Percentiles rank a stretch among this genome's conserved stretches.
These are phyloP conservation scores for Drosophila pegasa DNA, from an alignment of 2,888 invertebrate genomes.

Conservation along the genomic window DNA sequence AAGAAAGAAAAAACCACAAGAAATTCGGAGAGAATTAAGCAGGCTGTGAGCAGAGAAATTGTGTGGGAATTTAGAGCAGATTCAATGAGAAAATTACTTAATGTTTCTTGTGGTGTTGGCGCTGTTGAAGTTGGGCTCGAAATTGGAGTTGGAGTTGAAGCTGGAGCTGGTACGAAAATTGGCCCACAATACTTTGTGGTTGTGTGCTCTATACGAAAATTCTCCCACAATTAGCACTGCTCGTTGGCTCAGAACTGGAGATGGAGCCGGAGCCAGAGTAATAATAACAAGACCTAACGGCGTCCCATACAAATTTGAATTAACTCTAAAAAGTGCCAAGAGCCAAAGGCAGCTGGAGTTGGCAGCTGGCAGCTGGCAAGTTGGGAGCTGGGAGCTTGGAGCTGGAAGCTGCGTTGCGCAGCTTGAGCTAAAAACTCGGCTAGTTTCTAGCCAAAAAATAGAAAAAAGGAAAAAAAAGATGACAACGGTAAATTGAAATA, in stretches of 20 bases:
- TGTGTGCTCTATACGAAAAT: slow-evolving; percentile 31
- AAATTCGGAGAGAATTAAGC: slow-evolving; percentile 51
- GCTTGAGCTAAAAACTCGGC: slow-evolving; percentile 17
- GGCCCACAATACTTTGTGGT: slow-evolving; percentile 62
- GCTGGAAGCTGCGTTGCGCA: slow-evolving; percentile 20
- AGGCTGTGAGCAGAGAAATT: slow-evolving; percentile 60
- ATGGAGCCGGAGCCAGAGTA: slow-evolving; percentile 12
- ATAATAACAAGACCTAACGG: slow-evolving; percentile 65
- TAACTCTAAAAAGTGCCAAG: slow-evolving; percentile 31
- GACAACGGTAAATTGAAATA: slow-evolving; percentile 73
- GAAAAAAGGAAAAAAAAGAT: slow-evolving; percentile 10
- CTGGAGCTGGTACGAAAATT: slow-evolving; percentile 42
- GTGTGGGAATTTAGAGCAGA: slow-evolving; percentile 69
- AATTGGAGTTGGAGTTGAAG: slow-evolving; percentile 15
- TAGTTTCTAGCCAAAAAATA: slow-evolving; percentile 45
- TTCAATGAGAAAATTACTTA: slow-evolving; percentile 77
- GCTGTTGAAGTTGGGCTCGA: slow-evolving; percentile 7
- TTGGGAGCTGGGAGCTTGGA: slow-evolving; percentile 1
- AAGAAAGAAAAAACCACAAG: slow-evolving; percentile 25
- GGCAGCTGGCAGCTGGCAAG: slow-evolving; percentile 4
- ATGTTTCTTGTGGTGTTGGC: slow-evolving; percentile 42
- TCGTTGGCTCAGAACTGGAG: slow-evolving; percentile 14
- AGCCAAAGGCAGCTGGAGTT: slow-evolving; percentile 11
- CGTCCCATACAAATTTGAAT: slow-evolving; percentile 64
- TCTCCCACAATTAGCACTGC: slow-evolving; percentile 73